Base-by-base conservation (phyloP, 2,797 vertebrate genomes). In the Phaenicophaeus curvirostris region DNA sequence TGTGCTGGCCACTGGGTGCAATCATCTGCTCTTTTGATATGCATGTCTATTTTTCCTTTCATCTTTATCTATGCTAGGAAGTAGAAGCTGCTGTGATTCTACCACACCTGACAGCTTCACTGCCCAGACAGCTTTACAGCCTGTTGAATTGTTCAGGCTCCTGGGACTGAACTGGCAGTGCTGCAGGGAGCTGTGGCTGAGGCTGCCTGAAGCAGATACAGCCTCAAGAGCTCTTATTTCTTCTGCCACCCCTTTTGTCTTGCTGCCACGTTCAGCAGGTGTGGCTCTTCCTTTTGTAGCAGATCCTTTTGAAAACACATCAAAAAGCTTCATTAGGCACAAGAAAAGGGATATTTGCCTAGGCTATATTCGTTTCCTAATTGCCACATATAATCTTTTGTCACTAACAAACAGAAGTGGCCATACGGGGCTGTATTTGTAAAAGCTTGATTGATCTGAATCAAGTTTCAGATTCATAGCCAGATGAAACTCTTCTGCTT, bases 1-100 rank as follows among this genome's bases (percentile, higher is more conserved):
- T 6, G 6, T 75, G 67, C 72, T 37, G 74, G 74, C 65, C 62
- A 14, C 13, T 39, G 69, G 42, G 50, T 71, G 30, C 75, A 39
- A 2, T 92, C 93, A 91, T 77, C 89, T 68, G 76, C 51, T 93
- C 83, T 81, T 95, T 95, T 92, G 82, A 91, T 85, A 87, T 61
- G n/a, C 8, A 5, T 41, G 5, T 74, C 57, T 74, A 0, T 50
- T 80, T 51, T 10, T 61, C 59, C 72, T 96, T 96, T 96, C 66
- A 95, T 94, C 93, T 76, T 18, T 12, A 15, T 35, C 85, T 14
- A 51, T 50, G 20, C 15, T 37, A 61, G 69, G 71, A 39, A 68
- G 51, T 18, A 51, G 93, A 68, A 69, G 82, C 83, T 24, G 41
- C 91, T 86, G 79, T 39, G 84, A 85, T 79, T 53, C 87, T 63